Evolutionary conservation across 1,140 invertebrate genomes (phyloP).

Genomic region (Mamestra configurata): DNA sequence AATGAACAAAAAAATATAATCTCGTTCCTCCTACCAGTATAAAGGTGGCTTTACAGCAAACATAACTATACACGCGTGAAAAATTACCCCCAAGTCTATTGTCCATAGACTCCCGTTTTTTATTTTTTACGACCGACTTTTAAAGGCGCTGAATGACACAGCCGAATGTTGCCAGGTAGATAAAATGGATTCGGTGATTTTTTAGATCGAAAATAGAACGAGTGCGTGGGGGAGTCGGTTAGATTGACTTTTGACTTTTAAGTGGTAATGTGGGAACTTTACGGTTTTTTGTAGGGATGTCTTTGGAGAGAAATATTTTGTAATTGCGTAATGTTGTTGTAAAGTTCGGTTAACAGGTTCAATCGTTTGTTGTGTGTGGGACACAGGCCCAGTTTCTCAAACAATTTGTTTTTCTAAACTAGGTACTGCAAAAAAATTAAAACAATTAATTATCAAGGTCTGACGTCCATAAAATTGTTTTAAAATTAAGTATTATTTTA

Average conservation of each 20-base stretch:
- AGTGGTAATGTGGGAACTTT: not conserved
- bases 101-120: slow-evolving; percentile 48
- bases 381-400: no score
- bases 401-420: no score
- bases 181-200: slow-evolving; percentile 35
- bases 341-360: no score
- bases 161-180: slow-evolving; percentile 47
- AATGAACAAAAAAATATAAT: not conserved
- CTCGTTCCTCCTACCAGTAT: not conserved
- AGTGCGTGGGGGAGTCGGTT: not conserved
- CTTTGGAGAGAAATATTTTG: no score
- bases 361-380: no score
- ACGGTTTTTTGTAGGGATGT: no score
- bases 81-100: slow-evolving; percentile 59
- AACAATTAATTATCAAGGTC: no score
- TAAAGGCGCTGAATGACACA: slow-evolving; percentile 45
- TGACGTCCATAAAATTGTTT: no score
- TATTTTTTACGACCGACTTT: slow-evolving; percentile 51
- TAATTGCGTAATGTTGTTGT: no score
- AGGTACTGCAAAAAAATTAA: no score
- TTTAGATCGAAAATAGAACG: slow-evolving; percentile 47
- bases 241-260: not conserved
- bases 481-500: no score
- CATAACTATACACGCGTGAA: slow-evolving; percentile 59
- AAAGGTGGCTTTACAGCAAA: slow-evolving; percentile 6